phyloP scores from a whole-genome alignment of 2,888 invertebrate genomes.

The Ditylenchus weischeri region DNA sequence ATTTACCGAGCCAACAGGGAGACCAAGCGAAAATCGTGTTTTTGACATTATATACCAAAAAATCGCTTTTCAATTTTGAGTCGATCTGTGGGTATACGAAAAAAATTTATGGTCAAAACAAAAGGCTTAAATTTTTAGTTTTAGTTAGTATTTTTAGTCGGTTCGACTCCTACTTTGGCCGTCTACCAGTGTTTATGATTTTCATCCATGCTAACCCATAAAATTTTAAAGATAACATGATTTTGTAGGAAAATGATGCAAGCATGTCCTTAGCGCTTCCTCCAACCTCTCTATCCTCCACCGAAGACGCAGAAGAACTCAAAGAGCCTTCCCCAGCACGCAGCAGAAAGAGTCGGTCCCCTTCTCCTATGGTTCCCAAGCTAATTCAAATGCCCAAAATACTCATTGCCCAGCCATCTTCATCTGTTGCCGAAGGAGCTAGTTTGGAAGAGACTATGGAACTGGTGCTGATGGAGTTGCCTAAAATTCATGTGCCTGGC shows the following conservation, averaged over 20 bases:
- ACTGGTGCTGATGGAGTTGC: neutral
- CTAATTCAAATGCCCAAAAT: neutral
- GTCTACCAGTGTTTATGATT: no score
- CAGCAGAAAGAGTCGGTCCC: neutral
- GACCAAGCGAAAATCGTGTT: no score
- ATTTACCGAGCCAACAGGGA: no score
- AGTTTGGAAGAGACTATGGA: slow-evolving; percentile 1
- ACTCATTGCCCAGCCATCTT: neutral
- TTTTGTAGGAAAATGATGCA: slow-evolving; percentile 4
- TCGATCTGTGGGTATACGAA: no score
- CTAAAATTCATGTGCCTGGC: neutral
- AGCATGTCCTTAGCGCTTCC: neutral
- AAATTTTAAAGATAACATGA: no score
- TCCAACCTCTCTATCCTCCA: neutral
- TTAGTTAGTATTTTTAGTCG: no score
- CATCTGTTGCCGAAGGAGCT: neutral
- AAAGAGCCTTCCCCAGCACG: neutral
- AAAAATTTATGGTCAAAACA: no score
- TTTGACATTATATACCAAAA: no score
- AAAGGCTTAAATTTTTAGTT: no score
- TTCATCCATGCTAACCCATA: no score
- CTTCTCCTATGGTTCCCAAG: neutral
- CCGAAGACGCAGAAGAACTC: neutral
- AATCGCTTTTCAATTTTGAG: no score
- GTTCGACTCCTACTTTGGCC: no score